Conservation (phyloP, 92 coral and sea anemone genomes). For the Heliopora coerulea region DNA sequence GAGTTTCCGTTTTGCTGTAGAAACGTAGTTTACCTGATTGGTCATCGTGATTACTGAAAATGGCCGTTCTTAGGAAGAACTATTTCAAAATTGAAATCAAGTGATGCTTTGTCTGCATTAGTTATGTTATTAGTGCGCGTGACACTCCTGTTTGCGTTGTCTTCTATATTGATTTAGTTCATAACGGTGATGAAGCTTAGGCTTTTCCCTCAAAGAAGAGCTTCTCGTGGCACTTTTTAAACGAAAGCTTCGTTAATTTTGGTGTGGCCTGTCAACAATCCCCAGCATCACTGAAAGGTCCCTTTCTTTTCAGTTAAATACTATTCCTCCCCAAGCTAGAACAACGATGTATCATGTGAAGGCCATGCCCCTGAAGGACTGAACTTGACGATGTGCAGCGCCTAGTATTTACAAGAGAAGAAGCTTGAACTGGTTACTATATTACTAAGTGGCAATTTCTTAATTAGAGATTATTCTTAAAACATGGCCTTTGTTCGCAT, state of each 20-base stretch:
- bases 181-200: neutral
- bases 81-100: neutral
- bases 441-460: slow-evolving; percentile 3
- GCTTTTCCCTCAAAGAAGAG: neutral
- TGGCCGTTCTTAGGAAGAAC: too few species aligned
- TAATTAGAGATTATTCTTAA: slow-evolving; percentile 7
- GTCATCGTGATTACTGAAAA: too few species aligned
- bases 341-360: too few species aligned
- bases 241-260: neutral
- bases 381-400: neutral
- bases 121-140: too few species aligned
- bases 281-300: neutral
- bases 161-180: neutral
- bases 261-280: neutral
- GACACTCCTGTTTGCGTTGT: neutral
- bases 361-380: neutral
- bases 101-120: neutral
- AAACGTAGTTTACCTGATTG: too few species aligned
- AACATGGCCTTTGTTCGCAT: neutral
- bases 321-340: too few species aligned
- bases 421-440: neutral
- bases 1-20: neutral
- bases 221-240: neutral
- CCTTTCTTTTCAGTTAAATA: too few species aligned
- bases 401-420: slow-evolving; percentile 19